Conservation (phyloP, 2,888 invertebrate species). For the Apamea crenata region DNA sequence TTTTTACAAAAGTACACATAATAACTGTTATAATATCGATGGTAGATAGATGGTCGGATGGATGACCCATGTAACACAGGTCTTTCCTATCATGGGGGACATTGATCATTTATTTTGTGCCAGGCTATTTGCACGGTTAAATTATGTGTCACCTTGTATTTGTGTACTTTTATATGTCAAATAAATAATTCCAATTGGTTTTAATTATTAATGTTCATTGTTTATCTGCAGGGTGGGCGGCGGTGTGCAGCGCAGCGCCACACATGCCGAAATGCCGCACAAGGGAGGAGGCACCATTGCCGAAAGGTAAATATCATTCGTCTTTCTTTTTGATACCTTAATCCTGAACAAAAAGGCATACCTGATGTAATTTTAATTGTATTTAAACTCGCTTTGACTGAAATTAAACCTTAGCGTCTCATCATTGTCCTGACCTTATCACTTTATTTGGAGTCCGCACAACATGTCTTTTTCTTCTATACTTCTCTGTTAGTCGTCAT, state of each 20-base stretch:
- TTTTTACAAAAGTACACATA: background rate
- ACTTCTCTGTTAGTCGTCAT: background rate
- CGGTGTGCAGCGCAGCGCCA: conserved; percentile 88
- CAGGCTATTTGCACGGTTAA: background rate
- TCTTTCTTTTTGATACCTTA: background rate
- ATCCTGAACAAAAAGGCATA: background rate
- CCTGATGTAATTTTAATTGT: background rate
- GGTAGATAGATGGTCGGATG: too few relatives aligned
- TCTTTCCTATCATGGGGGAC: background rate
- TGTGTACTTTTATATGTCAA: background rate
- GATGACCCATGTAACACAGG: background rate
- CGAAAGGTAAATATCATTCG: conserved; percentile 83
- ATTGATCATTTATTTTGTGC: background rate
- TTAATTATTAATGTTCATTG: conserved; percentile 32
- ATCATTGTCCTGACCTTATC: background rate
- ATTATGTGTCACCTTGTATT: background rate
- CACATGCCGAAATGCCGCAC: conserved; percentile 89
- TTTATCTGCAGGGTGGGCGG: conserved; percentile 82
- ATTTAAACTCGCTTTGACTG: background rate
- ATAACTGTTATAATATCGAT: background rate
- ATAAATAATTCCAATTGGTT: background rate
- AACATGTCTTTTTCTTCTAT: background rate
- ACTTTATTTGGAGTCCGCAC: too few relatives aligned
- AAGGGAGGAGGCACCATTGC: conserved; percentile 90
- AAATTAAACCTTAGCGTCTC: background rate